A percentile compares a stretch with the other conserved stretches of the same genome.
Conservation (phyloP, 2,113 vertebrate species). For the Centropristis striata region DNA sequence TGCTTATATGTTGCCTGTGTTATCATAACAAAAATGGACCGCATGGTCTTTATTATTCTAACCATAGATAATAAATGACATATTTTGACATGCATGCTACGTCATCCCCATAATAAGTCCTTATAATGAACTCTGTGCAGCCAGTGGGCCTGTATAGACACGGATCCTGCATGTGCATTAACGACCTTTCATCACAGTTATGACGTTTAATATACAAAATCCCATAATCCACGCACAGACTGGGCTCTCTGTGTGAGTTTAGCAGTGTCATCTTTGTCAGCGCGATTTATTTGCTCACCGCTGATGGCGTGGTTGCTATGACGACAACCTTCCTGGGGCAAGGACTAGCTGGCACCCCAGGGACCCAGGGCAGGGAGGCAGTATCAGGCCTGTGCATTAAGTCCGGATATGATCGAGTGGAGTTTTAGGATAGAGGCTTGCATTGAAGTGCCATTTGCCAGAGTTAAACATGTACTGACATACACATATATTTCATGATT, state of each 20-base stretch:
- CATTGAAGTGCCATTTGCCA: neutral
- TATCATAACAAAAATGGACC: neutral
- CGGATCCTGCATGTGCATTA: neutral
- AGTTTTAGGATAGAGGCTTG: neutral
- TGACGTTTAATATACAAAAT: neutral
- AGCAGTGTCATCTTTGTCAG: conserved; percentile 63
- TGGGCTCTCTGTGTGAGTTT: conserved; percentile 33
- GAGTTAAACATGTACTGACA: neutral
- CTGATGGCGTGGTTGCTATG: conserved; percentile 86
- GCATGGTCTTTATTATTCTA: neutral
- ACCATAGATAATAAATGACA: neutral
- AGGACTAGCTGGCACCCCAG: conserved; percentile 76
- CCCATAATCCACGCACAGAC: neutral
- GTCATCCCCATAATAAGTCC: conserved; percentile 35
- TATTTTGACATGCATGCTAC: conserved; percentile 34
- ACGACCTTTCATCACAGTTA: neutral
- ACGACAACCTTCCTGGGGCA: conserved; percentile 82
- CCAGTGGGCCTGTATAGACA: neutral
- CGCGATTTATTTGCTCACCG: conserved; percentile 38
- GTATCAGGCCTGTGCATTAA: conserved; percentile 9
- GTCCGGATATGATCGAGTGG: conserved; percentile 28
- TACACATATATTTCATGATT: neutral
- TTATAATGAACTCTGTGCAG: neutral
- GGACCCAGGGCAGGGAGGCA: conserved; percentile 53
- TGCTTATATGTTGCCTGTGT: neutral